A percentile compares a stretch with the other conserved stretches of the same genome.
These are phyloP conservation scores for Collichthys lucidus DNA, from an alignment of 2,113 vertebrate genomes.

Conservation along the genomic window DNA sequence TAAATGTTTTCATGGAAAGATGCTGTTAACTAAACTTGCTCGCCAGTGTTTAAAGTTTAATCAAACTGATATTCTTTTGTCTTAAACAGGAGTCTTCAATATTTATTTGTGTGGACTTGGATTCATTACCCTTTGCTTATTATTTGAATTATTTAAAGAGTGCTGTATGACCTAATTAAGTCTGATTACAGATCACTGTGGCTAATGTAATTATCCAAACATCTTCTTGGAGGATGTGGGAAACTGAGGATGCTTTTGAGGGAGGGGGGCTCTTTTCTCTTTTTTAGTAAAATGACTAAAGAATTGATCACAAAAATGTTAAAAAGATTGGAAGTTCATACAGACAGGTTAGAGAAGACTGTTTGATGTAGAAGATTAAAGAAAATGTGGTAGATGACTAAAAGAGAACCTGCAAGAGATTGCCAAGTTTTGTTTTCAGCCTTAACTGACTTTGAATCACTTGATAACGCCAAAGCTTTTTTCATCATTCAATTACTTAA, in stretches of 20 bases:
- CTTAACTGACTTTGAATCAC: conserved; percentile 18
- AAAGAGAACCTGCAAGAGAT: conserved; percentile 4
- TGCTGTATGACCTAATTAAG: not conserved
- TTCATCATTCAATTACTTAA: not conserved
- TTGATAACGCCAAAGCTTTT: no score
- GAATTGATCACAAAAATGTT: conserved; percentile 3
- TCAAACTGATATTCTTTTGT: conserved; percentile 31
- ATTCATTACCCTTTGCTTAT: conserved; percentile 23
- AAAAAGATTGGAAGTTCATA: not conserved
- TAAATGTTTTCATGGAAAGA: conserved; percentile 46
- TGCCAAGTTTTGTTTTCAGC: conserved; percentile 1
- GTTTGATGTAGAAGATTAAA: conserved; percentile 43
- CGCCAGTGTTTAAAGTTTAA: conserved; percentile 27
- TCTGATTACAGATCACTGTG: conserved; percentile 23
- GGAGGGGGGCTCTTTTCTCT: not conserved
- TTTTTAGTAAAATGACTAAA: conserved; percentile 19
- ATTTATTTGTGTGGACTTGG: conserved; percentile 27
- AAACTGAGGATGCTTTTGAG: no score
- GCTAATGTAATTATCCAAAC: not conserved
- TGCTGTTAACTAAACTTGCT: conserved; percentile 22
- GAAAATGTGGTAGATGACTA: conserved; percentile 4
- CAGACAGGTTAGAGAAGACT: not conserved
- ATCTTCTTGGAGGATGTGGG: not conserved
- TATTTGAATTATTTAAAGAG: conserved; percentile 45
- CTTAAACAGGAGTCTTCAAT: conserved; percentile 18